Evolutionary conservation across 2,113 vertebrate species (phyloP), one percentile per base, ranked within the genome.

Genomic region (Petrocephalus zakoni): DNA sequence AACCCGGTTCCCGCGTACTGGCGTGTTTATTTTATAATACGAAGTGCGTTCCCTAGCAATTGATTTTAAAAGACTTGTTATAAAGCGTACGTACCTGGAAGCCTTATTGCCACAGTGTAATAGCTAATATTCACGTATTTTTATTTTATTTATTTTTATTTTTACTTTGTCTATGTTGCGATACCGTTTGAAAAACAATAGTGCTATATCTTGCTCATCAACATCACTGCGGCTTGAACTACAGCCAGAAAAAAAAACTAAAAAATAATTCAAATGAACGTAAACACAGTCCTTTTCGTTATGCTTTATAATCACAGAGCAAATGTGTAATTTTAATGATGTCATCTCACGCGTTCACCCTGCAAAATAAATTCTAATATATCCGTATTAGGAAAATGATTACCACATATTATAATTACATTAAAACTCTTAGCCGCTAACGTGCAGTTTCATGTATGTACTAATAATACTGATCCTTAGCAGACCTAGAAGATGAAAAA

Each of bases 341-440:
- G 72, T 7, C 29, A 78, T 78, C 13, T 11, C 72, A 78, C 72
- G 72, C 17, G 72, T 34, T 37, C 29, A 34, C 15, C 37, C 13
- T 29, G 72, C 29, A 78, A 78, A 78, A 17, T 42, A 37, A 42
- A 78, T 15, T 37, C 29, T 37, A 19, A 19, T 42, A 78, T 42
- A 37, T 78, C 72, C 37, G 5, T 78, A 78, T 78, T 78, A 34
- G 17, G 5, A 78, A 78, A 78, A 78, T 78, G 29, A 78, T 75
- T 75, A 75, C 72, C 37, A 78, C 72, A 78, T 68, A 78, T 42
- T 78, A 42, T 19, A 78, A 78, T 78, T 37, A 78, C 72, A 78
- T 37, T 78, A 42, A 78, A 78, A 42, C 72, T 78, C 15, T 78
- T 78, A 78, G 72, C 4, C 13, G 72, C 34, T 42, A 78, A 68